phyloP scores from a whole-genome alignment of 2,797 vertebrate genomes.

The Amphiprion clarkii region DNA sequence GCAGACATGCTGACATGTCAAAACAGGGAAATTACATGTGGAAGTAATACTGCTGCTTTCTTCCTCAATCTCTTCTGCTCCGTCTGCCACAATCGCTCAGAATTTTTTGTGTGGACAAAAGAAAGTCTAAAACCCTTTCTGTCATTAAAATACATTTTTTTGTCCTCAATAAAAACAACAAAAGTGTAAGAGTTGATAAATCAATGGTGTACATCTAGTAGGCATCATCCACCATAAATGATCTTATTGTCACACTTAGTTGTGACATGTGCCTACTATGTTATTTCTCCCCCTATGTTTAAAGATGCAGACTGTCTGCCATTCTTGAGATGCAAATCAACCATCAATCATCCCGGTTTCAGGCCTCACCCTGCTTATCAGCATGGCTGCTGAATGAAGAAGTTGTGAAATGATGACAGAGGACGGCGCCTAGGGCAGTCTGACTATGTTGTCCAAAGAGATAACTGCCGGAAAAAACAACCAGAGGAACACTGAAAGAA shows the following conservation, averaged over 20 bases:
- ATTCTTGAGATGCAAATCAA: conserved; percentile 11
- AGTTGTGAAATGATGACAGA: background rate
- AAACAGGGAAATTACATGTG: background rate
- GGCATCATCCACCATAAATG: background rate
- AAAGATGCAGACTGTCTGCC: background rate
- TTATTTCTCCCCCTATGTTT: background rate
- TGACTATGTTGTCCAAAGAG: conserved; percentile 1
- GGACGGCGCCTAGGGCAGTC: background rate
- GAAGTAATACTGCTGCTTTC: background rate
- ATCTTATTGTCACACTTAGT: background rate
- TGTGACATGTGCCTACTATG: background rate
- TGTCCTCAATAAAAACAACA: background rate
- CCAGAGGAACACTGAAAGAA: no score
- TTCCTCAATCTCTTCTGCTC: background rate
- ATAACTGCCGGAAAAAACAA: background rate
- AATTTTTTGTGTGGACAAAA: background rate
- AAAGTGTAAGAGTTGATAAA: background rate
- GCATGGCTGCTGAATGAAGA: conserved; percentile 14
- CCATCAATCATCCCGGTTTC: background rate
- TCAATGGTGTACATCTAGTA: background rate
- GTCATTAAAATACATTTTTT: background rate
- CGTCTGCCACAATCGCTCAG: no score
- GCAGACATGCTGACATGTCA: conserved; percentile 7
- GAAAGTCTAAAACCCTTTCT: background rate
- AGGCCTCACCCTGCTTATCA: conserved; percentile 43